These are phyloP conservation scores for Scleropages formosus DNA, from an alignment of 2,797 vertebrate species.

Conservation along the genomic window DNA sequence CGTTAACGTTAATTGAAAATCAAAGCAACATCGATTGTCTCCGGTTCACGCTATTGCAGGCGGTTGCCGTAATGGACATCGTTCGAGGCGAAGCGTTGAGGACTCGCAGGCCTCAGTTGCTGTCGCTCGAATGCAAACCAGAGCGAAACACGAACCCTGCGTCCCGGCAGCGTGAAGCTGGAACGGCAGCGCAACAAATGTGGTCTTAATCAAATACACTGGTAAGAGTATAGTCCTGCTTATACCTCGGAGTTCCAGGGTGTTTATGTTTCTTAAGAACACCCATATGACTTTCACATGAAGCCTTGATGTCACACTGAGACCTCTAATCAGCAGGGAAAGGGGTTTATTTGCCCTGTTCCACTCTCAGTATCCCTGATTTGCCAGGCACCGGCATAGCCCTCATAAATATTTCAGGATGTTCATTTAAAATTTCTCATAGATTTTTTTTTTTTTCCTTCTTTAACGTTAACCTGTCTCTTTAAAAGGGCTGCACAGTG, in stretches of 20 bases:
- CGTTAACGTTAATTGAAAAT: too few relatives aligned
- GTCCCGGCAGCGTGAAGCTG: conserved; percentile 21
- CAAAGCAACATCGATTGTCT: too few relatives aligned
- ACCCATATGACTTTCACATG: conserved; percentile 20
- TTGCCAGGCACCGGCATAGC: conserved; percentile 48
- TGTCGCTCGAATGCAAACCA: neutral
- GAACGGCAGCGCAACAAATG: conserved; percentile 23
- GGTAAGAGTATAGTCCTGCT: conserved; percentile 25
- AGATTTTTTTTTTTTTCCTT: neutral
- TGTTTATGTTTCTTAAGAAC: conserved; percentile 23
- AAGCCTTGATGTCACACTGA: conserved; percentile 31
- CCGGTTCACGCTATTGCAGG: too few relatives aligned
- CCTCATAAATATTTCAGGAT: conserved; percentile 56
- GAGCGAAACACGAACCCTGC: neutral
- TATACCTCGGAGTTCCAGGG: conserved; percentile 19
- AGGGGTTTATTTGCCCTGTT: conserved; percentile 25
- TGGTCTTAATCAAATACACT: conserved; percentile 31
- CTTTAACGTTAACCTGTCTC: neutral
- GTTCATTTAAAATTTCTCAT: conserved; percentile 49
- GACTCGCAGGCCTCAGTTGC: neutral
- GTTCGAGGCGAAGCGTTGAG: too few relatives aligned
- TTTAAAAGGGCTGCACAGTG: conserved; percentile 35
- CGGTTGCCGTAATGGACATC: too few relatives aligned
- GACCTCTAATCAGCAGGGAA: conserved; percentile 59
- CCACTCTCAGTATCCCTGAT: conserved; percentile 17